These are phyloP conservation scores for Chelon labrosus DNA, from an alignment of 2,797 vertebrate species.

Conservation along the genomic window DNA sequence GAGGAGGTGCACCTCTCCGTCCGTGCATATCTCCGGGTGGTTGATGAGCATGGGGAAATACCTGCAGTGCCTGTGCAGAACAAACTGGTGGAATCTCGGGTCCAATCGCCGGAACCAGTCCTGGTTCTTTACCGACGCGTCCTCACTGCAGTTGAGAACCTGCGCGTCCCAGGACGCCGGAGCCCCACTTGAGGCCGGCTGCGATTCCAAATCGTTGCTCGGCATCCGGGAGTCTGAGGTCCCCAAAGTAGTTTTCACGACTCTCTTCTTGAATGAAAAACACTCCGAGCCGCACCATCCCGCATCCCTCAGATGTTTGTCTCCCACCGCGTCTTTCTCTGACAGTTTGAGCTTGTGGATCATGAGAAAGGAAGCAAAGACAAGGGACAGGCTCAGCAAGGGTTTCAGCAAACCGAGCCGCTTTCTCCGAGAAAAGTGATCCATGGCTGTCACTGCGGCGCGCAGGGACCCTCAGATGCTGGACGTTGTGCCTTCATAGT, in stretches of 20 bases:
- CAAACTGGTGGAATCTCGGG: constrained; percentile 86
- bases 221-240: constrained; percentile 14
- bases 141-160: constrained; percentile 81
- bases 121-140: constrained; percentile 70
- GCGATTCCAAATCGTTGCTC: constrained; percentile 26
- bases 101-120: constrained; percentile 85
- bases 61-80: constrained; percentile 87
- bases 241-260: constrained; percentile 6
- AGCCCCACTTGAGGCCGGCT: constrained; percentile 53
- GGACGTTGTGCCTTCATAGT: constrained; percentile 52
- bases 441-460: constrained; percentile 75
- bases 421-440: constrained; percentile 80
- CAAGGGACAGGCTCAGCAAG: constrained; percentile 83
- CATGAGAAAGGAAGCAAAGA: constrained; percentile 85
- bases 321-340: constrained; percentile 74
- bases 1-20: constrained; percentile 81
- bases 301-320: constrained; percentile 41
- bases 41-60: constrained; percentile 89
- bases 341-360: constrained; percentile 84
- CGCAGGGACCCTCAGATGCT: constrained; percentile 32
- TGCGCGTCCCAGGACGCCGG: constrained; percentile 80
- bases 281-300: constrained; percentile 70
- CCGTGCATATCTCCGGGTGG: constrained; percentile 87
- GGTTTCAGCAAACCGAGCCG: constrained; percentile 81
- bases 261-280: constrained; percentile 51